These are phyloP conservation scores for Strix uralensis DNA, from an alignment of 2,113 vertebrate genomes.

Conservation along the genomic window DNA sequence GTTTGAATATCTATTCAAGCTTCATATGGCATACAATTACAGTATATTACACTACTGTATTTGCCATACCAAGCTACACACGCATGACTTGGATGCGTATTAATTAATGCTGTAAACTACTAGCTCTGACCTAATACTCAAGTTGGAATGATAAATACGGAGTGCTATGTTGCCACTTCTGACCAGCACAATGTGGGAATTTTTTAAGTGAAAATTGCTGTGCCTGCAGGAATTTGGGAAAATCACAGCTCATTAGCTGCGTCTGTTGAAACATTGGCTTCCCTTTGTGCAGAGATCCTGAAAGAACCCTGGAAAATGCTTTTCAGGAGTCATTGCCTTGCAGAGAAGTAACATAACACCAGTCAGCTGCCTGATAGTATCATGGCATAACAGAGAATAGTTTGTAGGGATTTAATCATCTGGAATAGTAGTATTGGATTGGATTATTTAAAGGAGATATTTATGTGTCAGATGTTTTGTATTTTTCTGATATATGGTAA, in stretches of 20 bases:
- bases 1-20: not conserved
- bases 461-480: not conserved
- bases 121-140: not conserved
- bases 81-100: not conserved
- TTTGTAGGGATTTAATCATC: not conserved
- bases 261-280: not conserved
- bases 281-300: not conserved
- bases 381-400: not conserved
- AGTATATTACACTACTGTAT: not conserved
- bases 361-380: not conserved
- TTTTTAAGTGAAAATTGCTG: not conserved
- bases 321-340: not conserved
- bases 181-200: not conserved
- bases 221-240: not conserved
- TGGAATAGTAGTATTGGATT: not conserved
- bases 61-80: not conserved
- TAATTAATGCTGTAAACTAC: not conserved
- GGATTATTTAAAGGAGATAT: not conserved
- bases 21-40: not conserved
- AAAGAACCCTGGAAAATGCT: not conserved
- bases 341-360: not conserved
- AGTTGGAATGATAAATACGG: not conserved
- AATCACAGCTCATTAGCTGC: not conserved
- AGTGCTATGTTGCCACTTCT: not conserved
- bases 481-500: not conserved